Conservation (phyloP, 2,797 vertebrate genomes). For the Micropoecilia bifurca region DNA sequence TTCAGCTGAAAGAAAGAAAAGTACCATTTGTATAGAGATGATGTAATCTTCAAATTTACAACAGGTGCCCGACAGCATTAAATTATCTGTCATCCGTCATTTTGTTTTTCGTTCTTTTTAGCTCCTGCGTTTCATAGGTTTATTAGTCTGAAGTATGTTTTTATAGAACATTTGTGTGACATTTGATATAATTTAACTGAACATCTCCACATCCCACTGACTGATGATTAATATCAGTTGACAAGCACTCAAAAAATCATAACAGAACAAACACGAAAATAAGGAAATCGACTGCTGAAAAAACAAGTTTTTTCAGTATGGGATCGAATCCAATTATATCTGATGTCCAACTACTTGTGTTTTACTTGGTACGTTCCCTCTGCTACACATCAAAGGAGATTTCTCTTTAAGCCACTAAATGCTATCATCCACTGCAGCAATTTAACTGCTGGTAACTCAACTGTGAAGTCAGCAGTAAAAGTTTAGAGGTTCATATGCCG, state of each 20-base stretch:
- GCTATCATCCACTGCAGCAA: constrained; percentile 18
- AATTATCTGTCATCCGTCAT: constrained; percentile 26
- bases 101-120: constrained; percentile 11
- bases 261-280: constrained; percentile 24
- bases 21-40: background rate
- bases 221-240: constrained; percentile 40
- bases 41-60: background rate
- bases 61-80: background rate
- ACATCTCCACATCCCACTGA: constrained; percentile 26
- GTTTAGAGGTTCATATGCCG: constrained; percentile 17
- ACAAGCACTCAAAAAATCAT: constrained; percentile 8
- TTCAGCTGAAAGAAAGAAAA: constrained; percentile 9
- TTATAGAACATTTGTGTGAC: constrained; percentile 24
- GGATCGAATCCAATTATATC: constrained; percentile 40
- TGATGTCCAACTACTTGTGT: constrained; percentile 28
- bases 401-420: constrained; percentile 33
- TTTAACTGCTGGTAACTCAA: constrained; percentile 11
- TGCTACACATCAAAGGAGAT: constrained; percentile 23
- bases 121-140: constrained; percentile 36
- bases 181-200: constrained; percentile 48
- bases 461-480: constrained; percentile 18
- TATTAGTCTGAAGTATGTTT: constrained; percentile 30
- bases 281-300: background rate
- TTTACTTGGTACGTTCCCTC: constrained; percentile 24
- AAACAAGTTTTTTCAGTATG: constrained; percentile 25